Conservation (phyloP, 2,797 vertebrate species). For the Halcyon leucocephala region DNA sequence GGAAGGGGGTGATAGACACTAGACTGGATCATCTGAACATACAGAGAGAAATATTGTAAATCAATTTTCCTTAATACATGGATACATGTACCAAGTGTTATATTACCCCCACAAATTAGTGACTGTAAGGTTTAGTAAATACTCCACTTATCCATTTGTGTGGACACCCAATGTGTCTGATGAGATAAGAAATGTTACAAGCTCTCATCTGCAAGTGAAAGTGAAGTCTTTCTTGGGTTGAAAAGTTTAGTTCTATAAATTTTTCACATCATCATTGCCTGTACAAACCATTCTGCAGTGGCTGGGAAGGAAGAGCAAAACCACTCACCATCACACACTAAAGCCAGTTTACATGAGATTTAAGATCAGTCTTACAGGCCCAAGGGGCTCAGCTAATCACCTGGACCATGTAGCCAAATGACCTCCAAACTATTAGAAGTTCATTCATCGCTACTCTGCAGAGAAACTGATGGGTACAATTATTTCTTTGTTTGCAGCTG, state of each 20-base stretch:
- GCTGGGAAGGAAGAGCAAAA: background rate
- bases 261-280: background rate
- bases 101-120: background rate
- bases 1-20: background rate
- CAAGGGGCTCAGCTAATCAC: background rate
- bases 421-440: background rate
- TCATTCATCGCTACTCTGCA: background rate
- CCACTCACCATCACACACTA: background rate
- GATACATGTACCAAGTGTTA: background rate
- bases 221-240: background rate
- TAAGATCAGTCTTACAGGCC: background rate
- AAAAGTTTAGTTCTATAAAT: background rate
- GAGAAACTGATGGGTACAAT: rapidly evolving
- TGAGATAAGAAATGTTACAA: background rate
- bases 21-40: background rate
- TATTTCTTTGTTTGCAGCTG: background rate
- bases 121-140: background rate
- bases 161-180: background rate
- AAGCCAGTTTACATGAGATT: background rate
- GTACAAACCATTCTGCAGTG: background rate
- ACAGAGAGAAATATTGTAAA: background rate
- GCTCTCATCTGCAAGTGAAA: background rate
- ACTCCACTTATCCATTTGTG: background rate
- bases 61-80: background rate
- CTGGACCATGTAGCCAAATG: background rate